Percentiles rank a stretch among this genome's conserved stretches.
These are phyloP conservation scores for Takifugu ocellatus DNA, from an alignment of 2,797 vertebrate genomes.

Conservation along the genomic window DNA sequence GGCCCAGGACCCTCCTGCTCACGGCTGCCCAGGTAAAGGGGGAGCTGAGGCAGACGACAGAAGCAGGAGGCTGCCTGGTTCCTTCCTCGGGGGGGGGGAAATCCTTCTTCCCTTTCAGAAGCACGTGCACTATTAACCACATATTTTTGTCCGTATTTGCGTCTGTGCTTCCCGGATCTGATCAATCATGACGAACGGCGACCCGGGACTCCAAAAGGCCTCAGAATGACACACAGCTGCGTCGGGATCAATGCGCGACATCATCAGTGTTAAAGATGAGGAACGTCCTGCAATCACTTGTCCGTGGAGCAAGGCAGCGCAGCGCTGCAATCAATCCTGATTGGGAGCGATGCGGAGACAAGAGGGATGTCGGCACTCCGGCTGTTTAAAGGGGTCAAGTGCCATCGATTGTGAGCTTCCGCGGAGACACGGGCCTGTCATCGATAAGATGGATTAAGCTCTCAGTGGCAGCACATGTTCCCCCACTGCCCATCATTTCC, in stretches of 20 bases:
- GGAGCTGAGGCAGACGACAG: too few relatives aligned
- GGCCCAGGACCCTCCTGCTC: not conserved
- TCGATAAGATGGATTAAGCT: slow-evolving; percentile 67
- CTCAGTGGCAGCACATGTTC: slow-evolving; percentile 53
- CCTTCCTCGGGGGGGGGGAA: too few relatives aligned
- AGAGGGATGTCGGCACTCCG: slow-evolving; percentile 51
- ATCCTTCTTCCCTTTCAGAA: too few relatives aligned
- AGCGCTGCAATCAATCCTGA: slow-evolving; percentile 62
- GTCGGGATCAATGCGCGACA: slow-evolving; percentile 31
- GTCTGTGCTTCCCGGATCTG: too few relatives aligned
- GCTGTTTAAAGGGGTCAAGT: slow-evolving; percentile 70
- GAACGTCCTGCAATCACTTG: slow-evolving; percentile 48
- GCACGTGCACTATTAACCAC: too few relatives aligned
- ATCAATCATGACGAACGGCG: not conserved
- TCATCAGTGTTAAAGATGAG: slow-evolving; percentile 55
- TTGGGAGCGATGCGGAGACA: slow-evolving; percentile 42
- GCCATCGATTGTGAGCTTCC: slow-evolving; percentile 65
- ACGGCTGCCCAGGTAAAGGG: too few relatives aligned
- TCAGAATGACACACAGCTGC: slow-evolving; percentile 29
- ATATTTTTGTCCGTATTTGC: too few relatives aligned
- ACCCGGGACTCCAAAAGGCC: slow-evolving; percentile 4
- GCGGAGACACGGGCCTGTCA: slow-evolving; percentile 62
- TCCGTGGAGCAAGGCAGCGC: slow-evolving; percentile 33
- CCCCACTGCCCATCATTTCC: slow-evolving; percentile 52
- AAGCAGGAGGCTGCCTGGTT: too few relatives aligned